Conservation (phyloP, 2,797 vertebrate genomes). For the Diplodus puntazzo region DNA sequence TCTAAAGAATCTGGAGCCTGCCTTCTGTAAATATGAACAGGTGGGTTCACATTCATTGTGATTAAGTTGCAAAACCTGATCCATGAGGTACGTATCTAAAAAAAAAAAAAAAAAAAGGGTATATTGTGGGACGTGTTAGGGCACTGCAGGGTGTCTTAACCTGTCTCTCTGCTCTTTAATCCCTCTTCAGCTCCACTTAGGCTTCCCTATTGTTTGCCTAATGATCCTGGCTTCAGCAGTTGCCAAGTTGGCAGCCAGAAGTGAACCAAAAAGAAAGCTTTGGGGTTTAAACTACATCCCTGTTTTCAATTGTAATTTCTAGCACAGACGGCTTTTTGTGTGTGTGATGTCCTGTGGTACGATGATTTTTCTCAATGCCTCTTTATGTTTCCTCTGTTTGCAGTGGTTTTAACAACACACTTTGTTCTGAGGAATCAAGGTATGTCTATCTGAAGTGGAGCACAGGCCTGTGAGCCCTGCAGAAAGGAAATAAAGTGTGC, state of each 20-base stretch:
- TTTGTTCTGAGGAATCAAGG: background rate
- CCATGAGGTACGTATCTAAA: background rate
- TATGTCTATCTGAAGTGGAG: background rate
- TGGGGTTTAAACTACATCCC: background rate
- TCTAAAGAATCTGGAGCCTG: background rate
- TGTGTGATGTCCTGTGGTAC: background rate
- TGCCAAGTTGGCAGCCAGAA: constrained; percentile 9
- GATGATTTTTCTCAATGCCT: background rate
- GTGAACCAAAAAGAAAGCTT: background rate
- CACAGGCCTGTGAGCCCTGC: background rate
- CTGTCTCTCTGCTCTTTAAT: background rate
- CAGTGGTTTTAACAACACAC: background rate
- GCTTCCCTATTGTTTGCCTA: background rate
- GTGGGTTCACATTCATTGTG: background rate
- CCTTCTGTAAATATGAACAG: background rate
- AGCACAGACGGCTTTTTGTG: too few relatives aligned
- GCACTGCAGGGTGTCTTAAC: constrained; percentile 4
- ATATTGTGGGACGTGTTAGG: background rate
- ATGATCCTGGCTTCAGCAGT: background rate
- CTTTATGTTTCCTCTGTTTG: background rate
- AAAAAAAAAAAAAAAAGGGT: background rate
- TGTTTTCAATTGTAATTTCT: background rate
- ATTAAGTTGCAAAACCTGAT: background rate
- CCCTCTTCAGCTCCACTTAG: background rate
- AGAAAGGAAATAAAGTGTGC: constrained; percentile 1